phyloP scores from a whole-genome alignment of 2,797 vertebrate species.

The Lates japonicus region DNA sequence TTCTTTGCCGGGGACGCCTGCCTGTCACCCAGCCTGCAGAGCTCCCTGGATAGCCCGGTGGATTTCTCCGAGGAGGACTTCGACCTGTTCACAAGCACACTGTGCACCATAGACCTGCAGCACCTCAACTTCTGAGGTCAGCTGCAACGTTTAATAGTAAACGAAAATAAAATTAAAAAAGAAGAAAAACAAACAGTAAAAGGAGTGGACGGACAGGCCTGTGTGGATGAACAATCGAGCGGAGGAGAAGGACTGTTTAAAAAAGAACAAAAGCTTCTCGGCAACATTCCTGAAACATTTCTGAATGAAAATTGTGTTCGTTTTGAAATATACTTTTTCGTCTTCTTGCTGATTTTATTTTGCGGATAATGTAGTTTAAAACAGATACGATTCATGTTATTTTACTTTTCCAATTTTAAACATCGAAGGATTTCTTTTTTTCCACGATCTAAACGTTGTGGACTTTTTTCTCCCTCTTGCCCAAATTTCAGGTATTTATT shows the following conservation, averaged over 20 bases:
- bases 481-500: constrained; percentile 85
- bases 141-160: background rate
- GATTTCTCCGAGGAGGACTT: constrained; percentile 95
- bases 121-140: constrained; percentile 87
- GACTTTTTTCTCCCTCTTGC: constrained; percentile 68
- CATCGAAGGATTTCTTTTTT: constrained; percentile 52
- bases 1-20: constrained; percentile 90
- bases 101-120: constrained; percentile 94
- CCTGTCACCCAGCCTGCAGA: constrained; percentile 88
- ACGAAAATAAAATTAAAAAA: background rate
- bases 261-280: constrained; percentile 61
- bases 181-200: background rate
- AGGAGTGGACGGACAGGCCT: constrained; percentile 5
- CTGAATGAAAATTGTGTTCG: constrained; percentile 51
- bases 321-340: constrained; percentile 24
- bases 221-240: constrained; percentile 47
- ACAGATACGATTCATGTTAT: constrained; percentile 24
- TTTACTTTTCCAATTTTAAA: constrained; percentile 33
- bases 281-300: constrained; percentile 81
- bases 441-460: constrained; percentile 61
- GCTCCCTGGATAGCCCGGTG: constrained; percentile 90
- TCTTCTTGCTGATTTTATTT: constrained; percentile 60
- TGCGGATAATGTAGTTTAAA: constrained; percentile 41
- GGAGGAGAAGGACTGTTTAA: constrained; percentile 44
- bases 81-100: constrained; percentile 94